A percentile compares a stretch with the other conserved stretches of the same genome.
Conservation (phyloP, 1,140 invertebrate species). For the Cyclina sinensis region DNA sequence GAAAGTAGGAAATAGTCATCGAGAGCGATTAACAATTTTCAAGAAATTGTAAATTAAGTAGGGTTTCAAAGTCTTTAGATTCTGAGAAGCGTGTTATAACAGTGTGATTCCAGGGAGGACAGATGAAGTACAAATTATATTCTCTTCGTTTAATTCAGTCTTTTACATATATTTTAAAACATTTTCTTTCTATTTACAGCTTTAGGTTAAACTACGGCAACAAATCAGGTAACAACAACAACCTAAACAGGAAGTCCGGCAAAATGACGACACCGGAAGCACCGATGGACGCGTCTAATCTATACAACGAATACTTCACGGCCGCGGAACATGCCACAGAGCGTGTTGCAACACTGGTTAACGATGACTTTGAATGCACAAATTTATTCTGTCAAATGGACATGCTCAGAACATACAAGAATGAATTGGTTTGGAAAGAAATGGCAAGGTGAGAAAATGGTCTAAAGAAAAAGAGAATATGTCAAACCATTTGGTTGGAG, state of each 20-base stretch:
- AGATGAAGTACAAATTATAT: no score
- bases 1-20: no score
- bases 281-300: slow-evolving; percentile 4
- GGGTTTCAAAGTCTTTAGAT: no score
- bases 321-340: slow-evolving; percentile 27
- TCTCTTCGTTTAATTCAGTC: no score
- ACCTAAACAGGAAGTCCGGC: neutral
- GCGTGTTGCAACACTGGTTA: slow-evolving; percentile 2
- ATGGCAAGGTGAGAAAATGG: slow-evolving; percentile 71
- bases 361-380: slow-evolving; percentile 38
- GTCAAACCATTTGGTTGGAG: no score
- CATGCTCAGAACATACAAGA: slow-evolving; percentile 67
- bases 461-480: no score
- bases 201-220: neutral
- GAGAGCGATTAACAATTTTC: no score
- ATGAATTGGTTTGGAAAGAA: slow-evolving; percentile 75
- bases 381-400: slow-evolving; percentile 77
- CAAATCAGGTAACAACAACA: neutral
- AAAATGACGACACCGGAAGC: neutral
- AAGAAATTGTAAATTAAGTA: no score
- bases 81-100: no score
- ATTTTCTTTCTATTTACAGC: neutral
- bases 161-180: no score
- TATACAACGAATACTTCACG: slow-evolving; percentile 23
- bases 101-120: no score